These are phyloP conservation scores for Rhombomys opimus DNA, from an alignment of 2,113 vertebrate genomes.

Conservation along the genomic window DNA sequence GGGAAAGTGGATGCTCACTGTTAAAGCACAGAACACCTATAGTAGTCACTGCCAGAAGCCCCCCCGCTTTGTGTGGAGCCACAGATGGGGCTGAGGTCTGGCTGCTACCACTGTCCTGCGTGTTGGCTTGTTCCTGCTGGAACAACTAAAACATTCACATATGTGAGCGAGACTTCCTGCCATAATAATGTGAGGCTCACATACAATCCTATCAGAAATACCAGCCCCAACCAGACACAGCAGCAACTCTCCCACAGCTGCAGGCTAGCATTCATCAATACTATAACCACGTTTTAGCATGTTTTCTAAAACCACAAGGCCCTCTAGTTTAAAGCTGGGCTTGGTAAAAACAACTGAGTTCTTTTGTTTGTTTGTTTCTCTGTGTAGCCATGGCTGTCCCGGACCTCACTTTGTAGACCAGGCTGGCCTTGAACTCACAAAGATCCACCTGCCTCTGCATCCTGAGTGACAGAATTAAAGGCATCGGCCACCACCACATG, in stretches of 20 bases:
- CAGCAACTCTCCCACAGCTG: not conserved
- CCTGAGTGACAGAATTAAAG: too few relatives aligned
- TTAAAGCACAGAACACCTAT: not conserved
- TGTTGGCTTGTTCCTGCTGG: not conserved
- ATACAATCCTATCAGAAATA: not conserved
- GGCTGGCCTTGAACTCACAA: too few relatives aligned
- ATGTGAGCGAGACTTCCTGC: not conserved
- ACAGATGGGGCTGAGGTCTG: not conserved
- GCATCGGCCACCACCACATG: too few relatives aligned
- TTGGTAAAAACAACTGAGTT: too few relatives aligned
- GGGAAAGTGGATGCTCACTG: not conserved
- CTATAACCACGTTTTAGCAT: not conserved
- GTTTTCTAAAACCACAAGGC: not conserved
- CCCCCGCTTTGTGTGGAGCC: fast-evolving
- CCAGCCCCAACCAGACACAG: not conserved
- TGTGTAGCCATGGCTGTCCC: too few relatives aligned
- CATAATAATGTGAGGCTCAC: not conserved
- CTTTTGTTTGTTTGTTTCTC: too few relatives aligned
- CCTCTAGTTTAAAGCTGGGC: not conserved
- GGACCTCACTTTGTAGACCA: too few relatives aligned
- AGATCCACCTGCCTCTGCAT: too few relatives aligned
- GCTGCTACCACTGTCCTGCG: too few relatives aligned
- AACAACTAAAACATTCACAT: not conserved
- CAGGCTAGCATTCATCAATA: not conserved
- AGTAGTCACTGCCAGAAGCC: not conserved